Base-by-base conservation (phyloP, 30 jellyfish, hydroid and myxozoan species). In the Euphysa ruthae region DNA sequence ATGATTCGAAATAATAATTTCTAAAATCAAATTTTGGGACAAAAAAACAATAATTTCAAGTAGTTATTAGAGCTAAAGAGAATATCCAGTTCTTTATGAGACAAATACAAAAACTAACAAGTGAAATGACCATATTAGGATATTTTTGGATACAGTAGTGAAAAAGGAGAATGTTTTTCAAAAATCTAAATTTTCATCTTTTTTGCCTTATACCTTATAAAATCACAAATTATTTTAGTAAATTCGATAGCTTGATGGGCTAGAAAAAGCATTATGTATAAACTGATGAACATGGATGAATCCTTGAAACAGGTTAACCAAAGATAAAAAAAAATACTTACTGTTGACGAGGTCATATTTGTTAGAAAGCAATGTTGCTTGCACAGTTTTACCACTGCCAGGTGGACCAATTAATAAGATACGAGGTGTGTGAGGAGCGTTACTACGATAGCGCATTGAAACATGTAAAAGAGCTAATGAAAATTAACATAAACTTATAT, bases 391-490 rank as follows among this genome's bases (percentile, higher is more conserved):
- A 2, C 95, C 95, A 32, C 93, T 52, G n/a, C 95, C 95, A 25
- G 95, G 71, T 42, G 95, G 95, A 58, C 95, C 95, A 24, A 85
- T 74, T 22, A 85, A 80, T 13, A 85, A 49, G 3, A 77, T 84
- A 10, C 95, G 77, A 1, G 95, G 95, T n/a, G 95, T 85, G 42
- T 76, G 93, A 3, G 95, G 95, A 12, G 95, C 95, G 30, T 77
- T 71, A 13, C 83, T 74, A 44, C 95, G 35, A 38, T 70, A 46
- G 79, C 55, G 77, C 0, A 82, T 75, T 4, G 74, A 35, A 62
- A 76, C 21, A 49, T 58, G 70, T 18, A 46, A 21, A 69, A 76
- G 55, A 6, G 81, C 95, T 84, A 62, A 22, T 60, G 58, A 32
- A 35, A 21, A 31, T n/a, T n/a, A n/a, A n/a, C n/a, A n/a, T n/a